Evolutionary conservation across 2,113 vertebrate genomes (phyloP), one percentile per base, ranked within the genome.

Genomic region (Apus apus): DNA sequence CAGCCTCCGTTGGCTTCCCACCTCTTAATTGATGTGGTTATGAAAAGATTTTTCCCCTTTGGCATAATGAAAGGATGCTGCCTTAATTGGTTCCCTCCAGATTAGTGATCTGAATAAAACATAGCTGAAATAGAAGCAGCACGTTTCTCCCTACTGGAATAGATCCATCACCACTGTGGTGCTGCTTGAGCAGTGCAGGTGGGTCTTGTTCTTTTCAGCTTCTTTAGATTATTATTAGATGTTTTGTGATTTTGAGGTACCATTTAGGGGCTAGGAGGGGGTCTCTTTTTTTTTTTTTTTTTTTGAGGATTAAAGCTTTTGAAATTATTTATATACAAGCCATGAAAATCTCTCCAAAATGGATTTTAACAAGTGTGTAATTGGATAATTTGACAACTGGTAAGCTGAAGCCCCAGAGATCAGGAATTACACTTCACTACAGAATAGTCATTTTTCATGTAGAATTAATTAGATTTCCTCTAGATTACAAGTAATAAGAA

Each of bases 391-490:
- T 93, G 90, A 92, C 83, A 84, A 86, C 70, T 75, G 73, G 92
- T 95, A 91, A 96, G 85, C 88, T 38, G 67, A 82, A 96, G 79
- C 87, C 84, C 83, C 50, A 87, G 95, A 95, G 77, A 94, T 81
- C 60, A 86, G 83, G 92, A 94, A 96, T 95, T 96, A 85, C 62
- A 75, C 64, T 95, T 96, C 51, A 32, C 84, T 72, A 56, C 91
- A 94, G 89, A 91, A 90, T 81, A 80, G 64, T 68, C 13, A 1
- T 85, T 90, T 87, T 93, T 96, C 94, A 74, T 95, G 95, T 94
- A 94, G 89, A 95, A 94, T 96, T 97, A 92, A 82, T 97, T 96
- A 94, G 81, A 95, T 97, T 96, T 95, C 86, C 92, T 93, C 75
- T 94, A 96, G 95, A 97, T 97, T 94, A 80, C 81, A 46, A 54